These are phyloP conservation scores for Mimas tiliae DNA, from an alignment of 2,888 invertebrate genomes.

Conservation along the genomic window DNA sequence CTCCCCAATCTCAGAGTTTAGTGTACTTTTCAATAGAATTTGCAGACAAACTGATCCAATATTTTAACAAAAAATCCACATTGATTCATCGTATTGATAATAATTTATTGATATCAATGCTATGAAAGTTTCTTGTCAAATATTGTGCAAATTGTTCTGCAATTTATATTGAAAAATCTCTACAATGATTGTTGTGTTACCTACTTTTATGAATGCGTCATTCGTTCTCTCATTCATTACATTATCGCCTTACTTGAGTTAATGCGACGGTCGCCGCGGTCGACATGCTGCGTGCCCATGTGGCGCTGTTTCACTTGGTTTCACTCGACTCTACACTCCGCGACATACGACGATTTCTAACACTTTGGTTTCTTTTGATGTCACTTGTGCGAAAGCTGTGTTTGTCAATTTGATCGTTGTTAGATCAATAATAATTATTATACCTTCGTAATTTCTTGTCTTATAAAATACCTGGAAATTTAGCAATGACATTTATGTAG, in stretches of 20 bases:
- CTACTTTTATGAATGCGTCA: not conserved
- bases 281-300: constrained; percentile 74
- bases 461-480: not conserved
- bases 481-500: not conserved
- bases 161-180: too few species aligned
- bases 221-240: not conserved
- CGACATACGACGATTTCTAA: constrained; percentile 67
- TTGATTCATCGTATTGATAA: too few species aligned
- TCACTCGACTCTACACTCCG: constrained; percentile 48
- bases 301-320: constrained; percentile 74
- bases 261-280: constrained; percentile 79
- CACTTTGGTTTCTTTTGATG: constrained; percentile 63
- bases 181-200: not conserved
- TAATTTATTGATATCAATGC: too few species aligned
- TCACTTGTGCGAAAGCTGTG: constrained; percentile 41
- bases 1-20: too few species aligned
- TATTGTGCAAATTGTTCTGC: too few species aligned
- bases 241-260: constrained; percentile 64
- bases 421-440: not conserved
- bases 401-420: not conserved
- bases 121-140: too few species aligned
- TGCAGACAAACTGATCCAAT: too few species aligned
- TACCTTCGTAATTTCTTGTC: not conserved
- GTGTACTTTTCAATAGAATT: too few species aligned
- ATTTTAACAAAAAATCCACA: too few species aligned